phyloP scores from a whole-genome alignment of 35 echinoderm and acorn worm species.

The Apostichopus japonicus region DNA sequence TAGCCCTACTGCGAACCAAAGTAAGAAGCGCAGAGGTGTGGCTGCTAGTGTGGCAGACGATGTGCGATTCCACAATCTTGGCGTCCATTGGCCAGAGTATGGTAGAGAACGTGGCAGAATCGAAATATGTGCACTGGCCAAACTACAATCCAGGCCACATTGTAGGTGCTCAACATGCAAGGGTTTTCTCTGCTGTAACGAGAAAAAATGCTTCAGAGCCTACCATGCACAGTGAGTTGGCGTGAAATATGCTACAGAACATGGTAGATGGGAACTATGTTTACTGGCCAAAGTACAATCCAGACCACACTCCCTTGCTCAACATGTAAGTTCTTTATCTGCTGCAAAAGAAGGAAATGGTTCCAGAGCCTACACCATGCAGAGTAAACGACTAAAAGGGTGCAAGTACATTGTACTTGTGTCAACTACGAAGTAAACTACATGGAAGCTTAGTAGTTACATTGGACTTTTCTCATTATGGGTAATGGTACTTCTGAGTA shows the following conservation, averaged over 20 bases:
- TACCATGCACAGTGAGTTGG: too few relatives aligned
- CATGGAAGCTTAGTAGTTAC: background rate
- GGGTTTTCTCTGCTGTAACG: background rate
- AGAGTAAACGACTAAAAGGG: constrained; percentile 4
- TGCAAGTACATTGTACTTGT: background rate
- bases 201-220: too few relatives aligned
- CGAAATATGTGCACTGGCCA: background rate
- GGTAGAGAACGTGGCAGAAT: constrained; percentile 8
- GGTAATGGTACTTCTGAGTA: background rate
- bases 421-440: background rate
- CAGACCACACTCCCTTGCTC: constrained; percentile 28
- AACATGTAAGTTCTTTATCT: background rate
- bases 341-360: background rate
- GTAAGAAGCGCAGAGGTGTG: constrained; percentile 17
- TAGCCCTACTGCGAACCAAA: background rate
- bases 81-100: constrained; percentile 35
- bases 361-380: constrained; percentile 17
- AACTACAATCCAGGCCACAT: constrained; percentile 47
- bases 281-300: constrained; percentile 29
- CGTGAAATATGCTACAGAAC: background rate
- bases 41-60: constrained; percentile 5
- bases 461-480: constrained; percentile 4
- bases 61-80: constrained; percentile 25
- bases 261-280: constrained; percentile 17
- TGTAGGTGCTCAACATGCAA: background rate